A percentile compares a stretch with the other conserved stretches of the same genome.
These are phyloP conservation scores for Ramphastos sulfuratus DNA, from an alignment of 2,113 vertebrate species.

Conservation along the genomic window DNA sequence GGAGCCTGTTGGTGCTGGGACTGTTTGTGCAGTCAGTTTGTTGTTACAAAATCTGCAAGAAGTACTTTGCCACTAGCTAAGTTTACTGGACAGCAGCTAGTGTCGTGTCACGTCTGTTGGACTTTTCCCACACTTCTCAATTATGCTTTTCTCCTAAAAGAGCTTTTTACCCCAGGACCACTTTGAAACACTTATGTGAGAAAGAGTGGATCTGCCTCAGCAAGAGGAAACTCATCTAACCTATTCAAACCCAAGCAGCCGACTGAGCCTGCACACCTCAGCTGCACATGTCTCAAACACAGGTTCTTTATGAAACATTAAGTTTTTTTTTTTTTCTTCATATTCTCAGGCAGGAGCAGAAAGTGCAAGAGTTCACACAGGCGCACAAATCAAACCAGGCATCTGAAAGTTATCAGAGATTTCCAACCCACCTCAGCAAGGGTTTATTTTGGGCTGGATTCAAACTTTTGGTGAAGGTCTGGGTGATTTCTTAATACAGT, in stretches of 20 bases:
- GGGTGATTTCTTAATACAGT: slow-evolving; percentile 59
- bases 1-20: background rate
- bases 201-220: background rate
- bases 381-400: slow-evolving; percentile 45
- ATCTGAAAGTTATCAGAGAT: slow-evolving; percentile 64
- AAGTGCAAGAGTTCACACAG: background rate
- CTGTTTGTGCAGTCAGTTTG: background rate
- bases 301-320: slow-evolving; percentile 20
- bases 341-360: slow-evolving; percentile 28
- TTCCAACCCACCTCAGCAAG: slow-evolving; percentile 38
- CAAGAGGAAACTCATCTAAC: slow-evolving; percentile 30
- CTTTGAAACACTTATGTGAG: slow-evolving; percentile 19
- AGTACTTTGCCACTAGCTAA: background rate
- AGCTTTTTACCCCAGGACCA: background rate
- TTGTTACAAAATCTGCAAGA: background rate
- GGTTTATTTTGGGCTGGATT: slow-evolving; percentile 66
- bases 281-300: background rate
- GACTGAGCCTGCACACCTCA: background rate
- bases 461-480: slow-evolving; percentile 57
- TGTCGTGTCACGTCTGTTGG: background rate
- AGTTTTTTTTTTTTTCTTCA: background rate
- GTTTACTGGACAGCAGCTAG: background rate
- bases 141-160: background rate
- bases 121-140: background rate
- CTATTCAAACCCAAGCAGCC: background rate